These are phyloP conservation scores for Pomatorhinus ruficollis DNA, from an alignment of 2,113 vertebrate species.

Conservation along the genomic window DNA sequence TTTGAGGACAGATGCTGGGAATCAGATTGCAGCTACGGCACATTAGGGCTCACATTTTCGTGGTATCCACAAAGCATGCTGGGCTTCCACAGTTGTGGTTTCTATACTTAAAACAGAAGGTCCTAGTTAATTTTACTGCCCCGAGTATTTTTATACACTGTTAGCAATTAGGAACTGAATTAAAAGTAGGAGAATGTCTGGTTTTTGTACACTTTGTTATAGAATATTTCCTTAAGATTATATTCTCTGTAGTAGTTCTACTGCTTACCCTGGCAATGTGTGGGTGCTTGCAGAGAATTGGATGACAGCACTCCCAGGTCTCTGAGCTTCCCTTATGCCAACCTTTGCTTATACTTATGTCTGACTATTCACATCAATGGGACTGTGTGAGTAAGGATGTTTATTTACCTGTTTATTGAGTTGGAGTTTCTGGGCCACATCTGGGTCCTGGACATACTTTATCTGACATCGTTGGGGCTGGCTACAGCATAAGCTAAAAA, in stretches of 20 bases:
- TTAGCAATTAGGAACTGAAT: slow-evolving; percentile 50
- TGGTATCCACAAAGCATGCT: slow-evolving; percentile 36
- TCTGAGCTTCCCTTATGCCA: neutral
- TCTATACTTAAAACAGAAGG: slow-evolving; percentile 56
- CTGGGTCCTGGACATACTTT: neutral
- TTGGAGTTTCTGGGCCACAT: neutral
- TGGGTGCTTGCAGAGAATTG: neutral
- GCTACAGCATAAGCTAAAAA: neutral
- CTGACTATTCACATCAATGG: neutral
- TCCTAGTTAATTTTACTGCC: slow-evolving; percentile 50
- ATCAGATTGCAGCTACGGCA: slow-evolving; percentile 40
- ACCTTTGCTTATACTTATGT: neutral
- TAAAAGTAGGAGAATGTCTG: slow-evolving; percentile 21
- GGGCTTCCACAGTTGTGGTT: slow-evolving; percentile 62
- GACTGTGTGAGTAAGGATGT: neutral
- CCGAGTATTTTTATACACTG: slow-evolving; percentile 8
- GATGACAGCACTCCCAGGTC: neutral
- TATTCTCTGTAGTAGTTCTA: neutral
- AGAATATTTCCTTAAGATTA: slow-evolving; percentile 13
- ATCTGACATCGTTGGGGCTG: neutral
- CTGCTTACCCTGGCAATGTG: neutral
- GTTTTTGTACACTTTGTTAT: neutral
- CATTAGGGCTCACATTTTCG: slow-evolving; percentile 22
- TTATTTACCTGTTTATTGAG: neutral
- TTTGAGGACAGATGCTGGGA: slow-evolving; percentile 52